These are phyloP conservation scores for Prolemur simus DNA, from an alignment of 2,113 vertebrate genomes.

Conservation along the genomic window DNA sequence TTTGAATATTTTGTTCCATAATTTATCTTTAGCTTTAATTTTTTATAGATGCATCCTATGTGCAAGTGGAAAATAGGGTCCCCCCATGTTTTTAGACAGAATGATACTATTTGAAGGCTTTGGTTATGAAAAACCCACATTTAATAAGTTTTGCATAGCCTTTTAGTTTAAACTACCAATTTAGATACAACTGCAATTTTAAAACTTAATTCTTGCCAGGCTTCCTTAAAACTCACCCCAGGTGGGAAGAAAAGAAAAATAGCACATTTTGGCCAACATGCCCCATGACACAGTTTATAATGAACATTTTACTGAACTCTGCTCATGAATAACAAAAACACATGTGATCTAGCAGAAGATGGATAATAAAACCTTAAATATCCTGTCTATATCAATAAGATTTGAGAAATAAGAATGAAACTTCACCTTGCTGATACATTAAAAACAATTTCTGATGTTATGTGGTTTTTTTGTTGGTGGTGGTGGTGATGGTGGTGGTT, in stretches of 20 bases:
- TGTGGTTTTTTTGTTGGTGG: no score
- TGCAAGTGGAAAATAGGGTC: background rate
- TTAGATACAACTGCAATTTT: constrained; percentile 44
- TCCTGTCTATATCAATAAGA: background rate
- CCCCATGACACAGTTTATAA: constrained; percentile 14
- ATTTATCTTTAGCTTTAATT: background rate
- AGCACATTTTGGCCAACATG: background rate
- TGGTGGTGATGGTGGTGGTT: no score
- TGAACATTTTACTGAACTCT: background rate
- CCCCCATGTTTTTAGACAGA: background rate
- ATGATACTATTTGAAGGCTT: background rate
- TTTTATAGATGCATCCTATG: background rate
- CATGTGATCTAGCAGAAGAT: background rate
- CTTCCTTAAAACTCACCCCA: constrained; percentile 51
- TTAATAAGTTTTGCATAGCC: background rate
- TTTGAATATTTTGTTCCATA: background rate
- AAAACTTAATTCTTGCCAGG: constrained; percentile 51
- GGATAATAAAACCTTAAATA: background rate
- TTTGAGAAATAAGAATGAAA: background rate
- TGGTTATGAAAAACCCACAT: background rate
- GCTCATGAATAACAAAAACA: background rate
- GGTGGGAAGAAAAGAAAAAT: background rate
- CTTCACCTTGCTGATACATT: background rate
- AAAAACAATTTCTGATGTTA: background rate
- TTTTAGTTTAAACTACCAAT: constrained; percentile 41